Base-by-base conservation (phyloP, 2,113 vertebrate genomes). In the Oncorhynchus kisutch region DNA sequence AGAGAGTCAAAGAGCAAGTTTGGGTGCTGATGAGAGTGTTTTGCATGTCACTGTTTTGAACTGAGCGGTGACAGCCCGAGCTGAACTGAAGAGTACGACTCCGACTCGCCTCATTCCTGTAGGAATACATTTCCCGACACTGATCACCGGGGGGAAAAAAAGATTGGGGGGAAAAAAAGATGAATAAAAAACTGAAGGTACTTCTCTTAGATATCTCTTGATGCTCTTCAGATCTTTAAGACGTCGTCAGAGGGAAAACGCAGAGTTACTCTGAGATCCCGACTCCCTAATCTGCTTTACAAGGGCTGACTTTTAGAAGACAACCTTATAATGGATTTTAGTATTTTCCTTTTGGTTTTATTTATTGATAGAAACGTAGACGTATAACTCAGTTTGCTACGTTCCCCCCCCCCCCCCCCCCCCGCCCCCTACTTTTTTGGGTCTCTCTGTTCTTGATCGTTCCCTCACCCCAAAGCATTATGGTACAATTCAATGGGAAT, bases 131-230 rank as follows among this genome's bases (percentile, higher is more conserved):
- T 89, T 85, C 72, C 65, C 85, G 88, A 86, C 76, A 77, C 88
- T 84, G 82, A 88, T 88, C 83, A 91, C 85, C 83, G 88, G 83
- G 88, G 82, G 82, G 29, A 0, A 89, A 88, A 86, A 81, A 65
- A 69, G 80, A 86, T 88, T 82, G 67, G 73, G 71, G 87, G 84
- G 4, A 91, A 78, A 84, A 88, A 84, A 88, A 86, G 85, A 90
- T 91, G 86, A 92, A 91, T 91, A 94, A 93, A 91, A 91, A 91
- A 87, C 86, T 89, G 86, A 92, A 91, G 89, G 84, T 86, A 84
- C 81, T 82, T 90, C 88, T 90, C 89, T 91, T 88, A 88, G 86
- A 92, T 86, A 89, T 88, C 89, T 87, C 86, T 86, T 91, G 90
- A 92, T 91, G 89, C 87, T 90, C 85, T 76, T 91, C 82, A 92